Evolutionary conservation across 2,113 vertebrate genomes (phyloP).

Genomic region (Himantopus leucocephalus): DNA sequence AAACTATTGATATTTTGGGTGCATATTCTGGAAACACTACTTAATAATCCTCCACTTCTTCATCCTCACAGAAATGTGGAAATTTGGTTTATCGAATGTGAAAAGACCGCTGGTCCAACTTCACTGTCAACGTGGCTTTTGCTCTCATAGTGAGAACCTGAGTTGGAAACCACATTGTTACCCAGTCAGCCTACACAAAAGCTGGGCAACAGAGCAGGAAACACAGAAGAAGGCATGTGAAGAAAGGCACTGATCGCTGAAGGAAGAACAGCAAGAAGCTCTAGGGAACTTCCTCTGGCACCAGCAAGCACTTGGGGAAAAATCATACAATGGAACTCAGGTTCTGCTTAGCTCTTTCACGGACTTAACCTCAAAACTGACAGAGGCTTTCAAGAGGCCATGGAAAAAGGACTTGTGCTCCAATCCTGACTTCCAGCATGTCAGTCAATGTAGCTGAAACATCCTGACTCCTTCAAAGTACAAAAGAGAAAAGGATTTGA

Average conservation of each 20-base stretch:
- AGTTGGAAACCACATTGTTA: neutral
- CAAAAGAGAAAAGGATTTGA: neutral
- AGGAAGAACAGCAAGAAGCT: neutral
- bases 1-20: neutral
- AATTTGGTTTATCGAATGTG: neutral
- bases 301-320: neutral
- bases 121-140: accelerated
- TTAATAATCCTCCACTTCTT: neutral
- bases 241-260: neutral
- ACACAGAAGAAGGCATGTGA: neutral
- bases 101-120: neutral
- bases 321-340: neutral
- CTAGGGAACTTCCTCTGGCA: neutral
- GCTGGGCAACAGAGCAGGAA: neutral
- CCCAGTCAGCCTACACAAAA: neutral
- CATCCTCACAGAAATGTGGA: neutral
- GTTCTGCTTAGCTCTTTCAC: neutral
- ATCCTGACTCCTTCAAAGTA: neutral
- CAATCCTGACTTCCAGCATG: neutral
- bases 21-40: neutral
- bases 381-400: neutral
- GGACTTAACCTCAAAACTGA: neutral
- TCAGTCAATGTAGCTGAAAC: neutral
- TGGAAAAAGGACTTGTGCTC: neutral
- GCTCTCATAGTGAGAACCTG: neutral